Conservation (phyloP, 2,888 invertebrate species). For the Molanna angustata region DNA sequence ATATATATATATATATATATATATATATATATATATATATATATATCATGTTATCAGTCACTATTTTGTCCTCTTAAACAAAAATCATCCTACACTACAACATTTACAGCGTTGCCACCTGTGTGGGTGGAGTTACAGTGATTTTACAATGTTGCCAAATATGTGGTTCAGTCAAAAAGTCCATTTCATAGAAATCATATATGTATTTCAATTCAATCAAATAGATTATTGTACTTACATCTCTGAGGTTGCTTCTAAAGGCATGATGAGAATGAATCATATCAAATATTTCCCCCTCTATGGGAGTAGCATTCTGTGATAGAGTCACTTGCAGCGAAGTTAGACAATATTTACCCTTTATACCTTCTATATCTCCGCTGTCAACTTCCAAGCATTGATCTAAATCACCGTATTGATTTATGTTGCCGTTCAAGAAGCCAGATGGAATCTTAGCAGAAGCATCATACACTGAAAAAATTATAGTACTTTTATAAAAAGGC, state of each 20-base stretch:
- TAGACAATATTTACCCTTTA: constrained; percentile 63
- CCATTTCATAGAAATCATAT: too few relatives aligned
- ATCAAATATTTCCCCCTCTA: constrained; percentile 52
- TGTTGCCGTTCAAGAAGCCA: constrained; percentile 62
- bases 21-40: too few relatives aligned
- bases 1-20: too few relatives aligned
- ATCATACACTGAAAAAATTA: constrained; percentile 60
- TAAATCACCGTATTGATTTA: constrained; percentile 63
- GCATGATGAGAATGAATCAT: constrained; percentile 60
- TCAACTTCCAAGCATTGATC: constrained; percentile 51
- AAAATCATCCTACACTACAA: too few relatives aligned
- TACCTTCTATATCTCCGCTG: constrained; percentile 20
- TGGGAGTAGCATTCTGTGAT: constrained; percentile 45
- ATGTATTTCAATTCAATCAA: background rate
- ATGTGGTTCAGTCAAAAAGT: too few relatives aligned
- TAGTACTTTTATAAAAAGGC: too few relatives aligned
- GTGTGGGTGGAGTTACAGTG: too few relatives aligned
- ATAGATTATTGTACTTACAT: constrained; percentile 53
- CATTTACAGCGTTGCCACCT: too few relatives aligned
- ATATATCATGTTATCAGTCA: too few relatives aligned
- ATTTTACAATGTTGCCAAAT: too few relatives aligned
- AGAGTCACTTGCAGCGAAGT: constrained; percentile 59
- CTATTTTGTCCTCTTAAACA: too few relatives aligned
- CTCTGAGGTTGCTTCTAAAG: constrained; percentile 62
- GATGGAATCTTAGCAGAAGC: constrained; percentile 64